Evolutionary conservation across 2,113 vertebrate species (phyloP).

Genomic region (Accipiter cooperii): DNA sequence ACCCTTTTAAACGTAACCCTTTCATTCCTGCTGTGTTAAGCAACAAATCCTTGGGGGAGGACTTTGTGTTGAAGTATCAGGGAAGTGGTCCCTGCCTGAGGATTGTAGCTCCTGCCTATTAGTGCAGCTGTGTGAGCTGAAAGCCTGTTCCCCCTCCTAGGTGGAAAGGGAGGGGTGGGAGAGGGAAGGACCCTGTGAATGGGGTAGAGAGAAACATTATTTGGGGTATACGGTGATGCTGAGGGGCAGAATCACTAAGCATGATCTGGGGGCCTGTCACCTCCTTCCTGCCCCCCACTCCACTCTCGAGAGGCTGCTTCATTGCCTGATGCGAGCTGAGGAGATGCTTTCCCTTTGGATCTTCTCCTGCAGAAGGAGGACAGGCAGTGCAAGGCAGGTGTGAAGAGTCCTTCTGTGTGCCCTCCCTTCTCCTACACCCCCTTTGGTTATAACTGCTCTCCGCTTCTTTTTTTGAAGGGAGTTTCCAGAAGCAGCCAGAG

Average conservation of each 20-base stretch:
- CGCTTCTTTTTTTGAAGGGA: not conserved
- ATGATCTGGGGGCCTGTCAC: not conserved
- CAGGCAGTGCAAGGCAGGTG: not conserved
- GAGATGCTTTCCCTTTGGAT: not conserved
- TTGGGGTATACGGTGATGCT: not conserved
- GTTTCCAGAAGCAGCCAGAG: conserved; percentile 12
- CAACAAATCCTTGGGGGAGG: not conserved
- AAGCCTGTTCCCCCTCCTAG: not conserved
- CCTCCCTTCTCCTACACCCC: not conserved
- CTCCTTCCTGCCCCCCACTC: not conserved
- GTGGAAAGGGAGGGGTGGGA: not conserved
- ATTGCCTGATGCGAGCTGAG: not conserved
- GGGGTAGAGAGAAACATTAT: not conserved
- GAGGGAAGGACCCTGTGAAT: not conserved
- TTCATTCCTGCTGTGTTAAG: not conserved
- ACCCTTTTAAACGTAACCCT: not conserved
- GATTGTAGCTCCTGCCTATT: not conserved
- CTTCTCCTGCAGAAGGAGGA: not conserved
- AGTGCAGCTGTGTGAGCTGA: not conserved
- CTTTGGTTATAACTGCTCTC: not conserved
- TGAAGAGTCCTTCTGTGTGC: not conserved
- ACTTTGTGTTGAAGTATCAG: not conserved
- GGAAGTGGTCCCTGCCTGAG: not conserved
- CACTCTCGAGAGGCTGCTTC: not conserved
- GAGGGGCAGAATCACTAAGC: not conserved